Evolutionary conservation across 2,797 vertebrate species (phyloP), one percentile per base, ranked within the genome.

Genomic region (Columba guinea): DNA sequence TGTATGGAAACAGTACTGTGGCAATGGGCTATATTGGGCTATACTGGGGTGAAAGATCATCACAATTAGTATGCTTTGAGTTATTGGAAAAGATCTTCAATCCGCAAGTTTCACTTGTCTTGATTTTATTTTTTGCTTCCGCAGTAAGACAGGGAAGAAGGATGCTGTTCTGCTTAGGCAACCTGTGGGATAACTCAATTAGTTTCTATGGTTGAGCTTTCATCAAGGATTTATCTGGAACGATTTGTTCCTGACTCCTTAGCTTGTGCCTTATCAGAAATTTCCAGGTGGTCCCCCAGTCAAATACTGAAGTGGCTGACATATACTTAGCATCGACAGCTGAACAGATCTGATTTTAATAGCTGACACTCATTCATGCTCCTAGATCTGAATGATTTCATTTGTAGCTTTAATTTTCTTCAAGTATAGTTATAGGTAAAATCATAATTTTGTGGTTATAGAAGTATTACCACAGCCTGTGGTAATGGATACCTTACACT

Each of bases 271-370:
- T 28, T 68, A 64, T 46, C 58, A 79, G 77, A 82, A 87, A 75
- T 82, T 87, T 91, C 53, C 67, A 70, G 56, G 44, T 63, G 18
- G 74, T 71, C 32, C 89, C 60, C 37, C 62, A 84, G 55, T 73
- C 73, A 84, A 62, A 77, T 77, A 55, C 14, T 67, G 62, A 34
- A 62, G 52, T 23, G 23, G n/a, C 44, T 81, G 84, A 70, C 27
- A 76, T 6, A 76, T 5, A 56, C 19, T 82, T 81, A 48, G 41
- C 16, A 71, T 37, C 11, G 34, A 11, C 44, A 75, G 77, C 65
- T 81, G 74, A 84, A 84, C 58, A 84, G 35, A 91, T 87, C 70
- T 64, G 22, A 84, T 82, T 94, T 84, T 91, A 89, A 59, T 21
- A 82, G 90, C 62, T 7, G 17, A 84, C 21, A 35, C 7, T 79